Evolutionary conservation across 2,113 vertebrate genomes (phyloP).

Genomic region (Phocoena sinus): DNA sequence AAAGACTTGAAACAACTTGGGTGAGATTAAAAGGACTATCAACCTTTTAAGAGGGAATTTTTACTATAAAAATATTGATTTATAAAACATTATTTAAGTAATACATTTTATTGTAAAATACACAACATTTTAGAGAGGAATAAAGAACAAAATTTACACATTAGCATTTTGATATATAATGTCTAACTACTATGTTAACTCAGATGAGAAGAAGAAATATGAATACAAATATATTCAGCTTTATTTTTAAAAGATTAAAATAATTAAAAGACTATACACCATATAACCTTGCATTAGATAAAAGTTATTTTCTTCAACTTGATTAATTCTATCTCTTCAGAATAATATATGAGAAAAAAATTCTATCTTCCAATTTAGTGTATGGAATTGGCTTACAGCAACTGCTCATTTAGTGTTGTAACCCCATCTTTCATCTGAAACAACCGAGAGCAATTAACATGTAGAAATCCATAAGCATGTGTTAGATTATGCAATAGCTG

Average conservation of each 20-base stretch:
- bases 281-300: background rate
- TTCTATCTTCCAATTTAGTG: background rate
- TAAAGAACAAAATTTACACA: background rate
- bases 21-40: background rate
- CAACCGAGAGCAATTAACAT: background rate
- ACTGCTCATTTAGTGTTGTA: background rate
- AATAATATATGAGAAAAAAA: background rate
- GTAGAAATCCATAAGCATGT: background rate
- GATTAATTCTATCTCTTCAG: background rate
- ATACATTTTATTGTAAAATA: background rate
- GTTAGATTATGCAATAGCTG: background rate
- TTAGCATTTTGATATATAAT: background rate
- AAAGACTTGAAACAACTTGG: background rate
- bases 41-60: background rate
- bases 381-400: background rate
- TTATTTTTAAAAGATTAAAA: background rate
- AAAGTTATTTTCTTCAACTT: background rate
- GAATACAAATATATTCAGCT: background rate
- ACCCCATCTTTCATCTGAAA: background rate
- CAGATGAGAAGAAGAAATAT: background rate
- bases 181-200: background rate
- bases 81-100: background rate
- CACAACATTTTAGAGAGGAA: background rate
- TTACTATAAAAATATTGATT: background rate
- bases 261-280: background rate